These are phyloP conservation scores for Neolamprologus longior DNA, from an alignment of 2,113 vertebrate species.

Conservation along the genomic window DNA sequence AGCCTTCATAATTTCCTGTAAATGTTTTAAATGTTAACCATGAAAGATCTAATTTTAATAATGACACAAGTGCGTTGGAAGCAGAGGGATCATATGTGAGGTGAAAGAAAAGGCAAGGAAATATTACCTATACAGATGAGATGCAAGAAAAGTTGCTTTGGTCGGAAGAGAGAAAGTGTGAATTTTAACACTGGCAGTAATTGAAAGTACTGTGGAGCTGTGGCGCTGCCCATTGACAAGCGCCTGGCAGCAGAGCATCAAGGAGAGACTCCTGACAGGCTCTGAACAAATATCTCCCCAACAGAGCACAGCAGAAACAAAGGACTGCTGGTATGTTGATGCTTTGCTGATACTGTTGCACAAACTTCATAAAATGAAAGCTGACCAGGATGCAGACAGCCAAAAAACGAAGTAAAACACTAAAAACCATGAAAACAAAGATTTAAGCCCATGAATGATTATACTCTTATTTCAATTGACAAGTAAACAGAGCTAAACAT, in stretches of 20 bases:
- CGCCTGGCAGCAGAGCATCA: slow-evolving; percentile 4
- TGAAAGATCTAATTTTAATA: not conserved
- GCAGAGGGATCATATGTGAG: not conserved
- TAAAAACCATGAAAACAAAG: not conserved
- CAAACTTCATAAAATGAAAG: not conserved
- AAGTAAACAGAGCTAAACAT: slow-evolving; percentile 17
- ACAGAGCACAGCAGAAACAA: not conserved
- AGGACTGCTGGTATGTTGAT: not conserved
- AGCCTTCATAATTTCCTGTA: not conserved
- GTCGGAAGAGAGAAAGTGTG: not conserved
- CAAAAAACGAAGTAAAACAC: not conserved
- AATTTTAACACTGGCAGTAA: not conserved
- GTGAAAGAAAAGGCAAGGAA: not conserved
- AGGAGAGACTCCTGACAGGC: not conserved
- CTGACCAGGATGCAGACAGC: not conserved
- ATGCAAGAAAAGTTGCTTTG: not conserved
- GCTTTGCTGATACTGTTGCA: not conserved
- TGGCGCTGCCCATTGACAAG: not conserved
- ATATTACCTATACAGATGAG: not conserved
- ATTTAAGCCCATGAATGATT: not conserved
- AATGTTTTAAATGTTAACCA: not conserved
- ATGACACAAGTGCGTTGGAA: fast-evolving
- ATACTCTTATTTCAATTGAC: not conserved
- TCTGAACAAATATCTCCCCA: not conserved
- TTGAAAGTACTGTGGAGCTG: not conserved